Evolutionary conservation across 2,797 vertebrate genomes (phyloP).

Genomic region (Sebastes oblongus): DNA sequence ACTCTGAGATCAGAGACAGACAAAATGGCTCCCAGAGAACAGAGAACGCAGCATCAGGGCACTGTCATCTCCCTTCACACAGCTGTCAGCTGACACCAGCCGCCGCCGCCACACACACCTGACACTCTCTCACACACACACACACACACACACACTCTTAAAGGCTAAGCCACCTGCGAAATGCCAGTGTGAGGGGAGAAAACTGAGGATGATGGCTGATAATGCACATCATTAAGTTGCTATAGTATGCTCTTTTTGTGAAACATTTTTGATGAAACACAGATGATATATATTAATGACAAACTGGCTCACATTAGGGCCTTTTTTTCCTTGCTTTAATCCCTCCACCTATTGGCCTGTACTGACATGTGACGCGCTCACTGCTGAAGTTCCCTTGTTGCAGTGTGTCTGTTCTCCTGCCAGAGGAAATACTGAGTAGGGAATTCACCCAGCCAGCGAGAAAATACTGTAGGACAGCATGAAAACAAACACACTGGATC

Average conservation of each 20-base stretch:
- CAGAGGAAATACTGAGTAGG: slow-evolving; percentile 61
- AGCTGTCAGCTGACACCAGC: slow-evolving; percentile 73
- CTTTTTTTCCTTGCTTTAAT: slow-evolving; percentile 20
- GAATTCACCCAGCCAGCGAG: slow-evolving; percentile 58
- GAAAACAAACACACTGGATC: slow-evolving; percentile 64
- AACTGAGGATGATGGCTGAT: slow-evolving; percentile 20
- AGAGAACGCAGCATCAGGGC: slow-evolving; percentile 79
- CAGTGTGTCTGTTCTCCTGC: slow-evolving; percentile 60
- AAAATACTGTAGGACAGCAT: slow-evolving; percentile 45
- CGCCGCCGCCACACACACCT: background rate
- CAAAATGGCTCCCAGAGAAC: slow-evolving; percentile 83
- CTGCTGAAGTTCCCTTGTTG: slow-evolving; percentile 61
- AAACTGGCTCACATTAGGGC: slow-evolving; percentile 2
- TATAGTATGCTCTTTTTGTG: too few species aligned
- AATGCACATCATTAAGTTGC: slow-evolving; percentile 24
- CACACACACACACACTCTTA: slow-evolving; percentile 15
- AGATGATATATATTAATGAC: background rate
- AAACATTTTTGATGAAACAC: background rate
- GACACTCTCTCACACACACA: slow-evolving; percentile 14
- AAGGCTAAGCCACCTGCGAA: slow-evolving; percentile 41
- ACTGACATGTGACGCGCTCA: slow-evolving; percentile 49
- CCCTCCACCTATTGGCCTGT: slow-evolving; percentile 40
- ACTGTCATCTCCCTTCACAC: slow-evolving; percentile 78
- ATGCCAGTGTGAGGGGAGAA: slow-evolving; percentile 1
- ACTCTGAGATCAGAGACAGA: slow-evolving; percentile 83